Base-by-base conservation (phyloP, 1,140 invertebrate species). In the Hycleus cichorii region DNA sequence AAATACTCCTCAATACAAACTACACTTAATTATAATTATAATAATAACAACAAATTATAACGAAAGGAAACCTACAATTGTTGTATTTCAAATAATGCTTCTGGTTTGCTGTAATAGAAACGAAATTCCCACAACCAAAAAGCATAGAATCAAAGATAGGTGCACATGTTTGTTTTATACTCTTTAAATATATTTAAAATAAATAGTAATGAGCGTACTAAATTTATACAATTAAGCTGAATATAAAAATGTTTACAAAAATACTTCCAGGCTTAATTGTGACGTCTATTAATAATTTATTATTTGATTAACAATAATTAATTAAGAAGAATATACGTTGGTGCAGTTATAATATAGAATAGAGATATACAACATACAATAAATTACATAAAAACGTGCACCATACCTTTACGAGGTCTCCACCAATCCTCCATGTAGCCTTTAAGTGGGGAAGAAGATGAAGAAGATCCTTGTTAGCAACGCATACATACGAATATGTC, bases 381-480 rank as follows among this genome's bases (percentile, higher is more conserved):
- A 32, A 11, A 27, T 55, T 55, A n/a, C 25, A 42, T 7, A 47
- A 7, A 49, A 47, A 56, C 60, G 61, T 60, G 58, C 58, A 60
- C 58, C 60, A 49, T 89, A 93, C 90, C 91, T 93, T 93, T 93
- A 76, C 90, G 85, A 75, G 90, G 90, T 80, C 90, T 86, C 89
- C 90, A 93, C 90, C 90, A 93, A 82, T 93, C 90, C 86, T 93
- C 90, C 87, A 90, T 91, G 85, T 92, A 91, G 86, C 90, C 90
- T 93, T 90, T 89, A 86, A 90, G 86, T 81, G 86, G 86, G 82
- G 88, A 90, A 83, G 88, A 89, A 84, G 89, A 87, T 82, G 86
- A 86, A 87, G 88, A 90, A 83, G 85, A 84, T 85, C 86, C 86
- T 89, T 88, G 81, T 85, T 81, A 81, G 79, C 79, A 72, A 69